Percentiles rank a stretch among this genome's conserved stretches.
Evolutionary conservation across 2,888 invertebrate species (phyloP).

Genomic region (Coenonympha glycerion): DNA sequence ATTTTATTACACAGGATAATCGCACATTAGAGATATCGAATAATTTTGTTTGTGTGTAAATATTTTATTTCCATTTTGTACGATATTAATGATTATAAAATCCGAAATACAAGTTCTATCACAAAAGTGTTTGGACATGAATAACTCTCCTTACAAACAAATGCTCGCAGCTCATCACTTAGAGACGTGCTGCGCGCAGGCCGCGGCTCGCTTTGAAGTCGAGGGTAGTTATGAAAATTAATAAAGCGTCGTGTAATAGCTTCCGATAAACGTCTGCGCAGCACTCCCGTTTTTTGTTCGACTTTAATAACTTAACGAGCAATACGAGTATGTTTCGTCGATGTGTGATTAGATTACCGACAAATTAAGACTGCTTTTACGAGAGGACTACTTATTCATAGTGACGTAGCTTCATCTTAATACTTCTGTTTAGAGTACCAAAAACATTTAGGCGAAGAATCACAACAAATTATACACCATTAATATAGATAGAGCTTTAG

Average conservation of each 20-base stretch:
- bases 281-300: slow-evolving; percentile 36
- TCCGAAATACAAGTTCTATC: too few species aligned
- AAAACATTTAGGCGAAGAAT: too few species aligned
- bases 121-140: too few species aligned
- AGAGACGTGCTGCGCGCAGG: slow-evolving; percentile 39
- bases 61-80: too few species aligned
- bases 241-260: slow-evolving; percentile 73
- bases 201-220: slow-evolving; percentile 67
- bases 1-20: too few species aligned
- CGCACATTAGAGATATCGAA: too few species aligned
- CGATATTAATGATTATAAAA: too few species aligned
- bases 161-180: slow-evolving; percentile 38
- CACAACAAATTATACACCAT: too few species aligned
- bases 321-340: slow-evolving; percentile 22
- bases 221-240: slow-evolving; percentile 74
- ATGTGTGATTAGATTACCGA: slow-evolving; percentile 16
- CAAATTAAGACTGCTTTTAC: slow-evolving; percentile 10
- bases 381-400: neutral
- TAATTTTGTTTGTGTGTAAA: too few species aligned
- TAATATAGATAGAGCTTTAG: too few species aligned
- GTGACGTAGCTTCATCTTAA: too few species aligned
- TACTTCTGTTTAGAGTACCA: too few species aligned
- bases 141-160: neutral
- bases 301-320: slow-evolving; percentile 36
- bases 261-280: slow-evolving; percentile 65